Base-by-base conservation (phyloP, 2,797 vertebrate species). In the Coregonus ussuriensis region DNA sequence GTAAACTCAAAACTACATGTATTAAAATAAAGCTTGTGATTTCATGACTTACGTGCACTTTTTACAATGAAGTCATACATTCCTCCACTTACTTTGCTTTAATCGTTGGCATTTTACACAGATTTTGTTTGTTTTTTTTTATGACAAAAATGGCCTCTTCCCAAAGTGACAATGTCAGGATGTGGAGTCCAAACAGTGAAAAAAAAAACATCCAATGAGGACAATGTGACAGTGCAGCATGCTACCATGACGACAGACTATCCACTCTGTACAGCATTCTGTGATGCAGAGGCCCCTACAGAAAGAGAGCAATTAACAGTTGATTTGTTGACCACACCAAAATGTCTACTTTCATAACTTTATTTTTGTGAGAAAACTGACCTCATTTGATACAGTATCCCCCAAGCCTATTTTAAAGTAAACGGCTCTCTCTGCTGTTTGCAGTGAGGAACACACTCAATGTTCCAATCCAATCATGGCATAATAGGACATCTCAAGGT, bases 11-110 rank as follows among this genome's bases (percentile, higher is more conserved):
- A 70, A 71, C 74, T 75, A 78, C 65, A 11, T 13, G 52, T 76
- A 78, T 68, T 77, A 71, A 86, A 80, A 85, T 85, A 86, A 85
- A 82, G 78, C 77, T 71, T 80, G 77, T 33, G 78, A 74, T 59
- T 83, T 35, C 6, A 54, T 47, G n/a, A 75, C 15, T 35, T 73
- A 54, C 31, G 75, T 37, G 70, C 59, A 18, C 65, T 78, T 74
- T 77, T 71, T 78, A 72, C 77, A 82, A 75, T 81, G 21, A n/a
- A 69, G 72, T 51, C 37, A 41, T 21, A 66, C 65, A 56, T 4
- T 52, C 35, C 72, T 67, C 1, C 71, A 25, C 69, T 16, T 53
- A 9, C 29, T 81, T 47, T 13, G 66, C 16, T 71, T 51, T 9
- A 78, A 54, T 51, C 31, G 18, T 69, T 51, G 59, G 14, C 51